phyloP scores from a whole-genome alignment of 2,113 vertebrate species.

The Chaetura pelagica region DNA sequence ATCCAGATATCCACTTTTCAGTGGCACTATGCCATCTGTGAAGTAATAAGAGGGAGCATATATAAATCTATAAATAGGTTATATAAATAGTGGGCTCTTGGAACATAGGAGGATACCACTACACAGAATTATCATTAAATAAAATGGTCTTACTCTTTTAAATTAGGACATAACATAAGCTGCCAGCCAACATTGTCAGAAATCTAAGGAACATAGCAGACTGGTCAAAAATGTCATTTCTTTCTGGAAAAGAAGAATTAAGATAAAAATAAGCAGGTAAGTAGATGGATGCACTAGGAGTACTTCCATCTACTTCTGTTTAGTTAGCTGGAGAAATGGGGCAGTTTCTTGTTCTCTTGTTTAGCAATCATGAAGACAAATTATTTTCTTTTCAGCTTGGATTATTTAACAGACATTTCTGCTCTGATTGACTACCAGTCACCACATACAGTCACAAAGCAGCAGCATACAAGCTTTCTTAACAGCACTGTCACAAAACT shows the following conservation, averaged over 20 bases:
- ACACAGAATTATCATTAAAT: background rate
- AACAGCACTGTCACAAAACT: background rate
- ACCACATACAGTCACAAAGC: background rate
- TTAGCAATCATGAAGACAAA: background rate
- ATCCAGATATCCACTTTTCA: slow-evolving; percentile 68
- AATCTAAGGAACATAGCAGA: background rate
- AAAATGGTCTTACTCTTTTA: background rate
- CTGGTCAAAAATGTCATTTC: slow-evolving; percentile 3
- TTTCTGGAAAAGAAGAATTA: background rate
- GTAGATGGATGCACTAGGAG: background rate
- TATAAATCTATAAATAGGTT: background rate
- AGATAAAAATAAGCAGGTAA: background rate
- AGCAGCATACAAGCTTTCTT: background rate
- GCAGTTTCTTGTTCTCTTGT: background rate
- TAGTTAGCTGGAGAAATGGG: background rate
- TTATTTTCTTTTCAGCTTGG: background rate
- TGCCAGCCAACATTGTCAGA: background rate
- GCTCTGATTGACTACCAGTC: background rate
- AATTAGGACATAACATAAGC: background rate
- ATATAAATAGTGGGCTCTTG: background rate
- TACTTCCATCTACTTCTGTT: background rate
- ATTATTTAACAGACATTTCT: background rate
- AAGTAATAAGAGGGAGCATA: background rate
- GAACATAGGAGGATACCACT: background rate
- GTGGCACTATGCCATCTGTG: slow-evolving; percentile 23